Conservation (phyloP, 2,797 vertebrate genomes). For the Cottoperca gobio region DNA sequence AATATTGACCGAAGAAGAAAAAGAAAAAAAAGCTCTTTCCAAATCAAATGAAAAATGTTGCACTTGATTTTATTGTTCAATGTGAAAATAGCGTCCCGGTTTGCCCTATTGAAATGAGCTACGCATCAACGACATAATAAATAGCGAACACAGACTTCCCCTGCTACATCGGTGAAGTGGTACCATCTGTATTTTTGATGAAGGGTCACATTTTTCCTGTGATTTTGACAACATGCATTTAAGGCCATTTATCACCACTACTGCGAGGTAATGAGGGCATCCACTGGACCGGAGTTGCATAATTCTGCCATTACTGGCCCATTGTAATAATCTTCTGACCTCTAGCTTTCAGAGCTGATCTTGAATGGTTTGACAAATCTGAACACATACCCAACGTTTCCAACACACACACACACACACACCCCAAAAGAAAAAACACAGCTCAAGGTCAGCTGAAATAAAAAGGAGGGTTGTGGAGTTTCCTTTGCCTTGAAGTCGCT, state of each 20-base stretch:
- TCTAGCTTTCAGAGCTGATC: conserved; percentile 83
- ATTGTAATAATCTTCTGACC: conserved; percentile 86
- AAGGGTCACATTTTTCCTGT: conserved; percentile 77
- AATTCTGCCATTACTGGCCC: conserved; percentile 84
- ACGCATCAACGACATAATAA: conserved; percentile 55
- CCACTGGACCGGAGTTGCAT: conserved; percentile 80
- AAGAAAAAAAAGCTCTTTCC: neutral
- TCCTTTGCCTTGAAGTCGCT: conserved; percentile 27
- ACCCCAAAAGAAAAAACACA: conserved; percentile 57
- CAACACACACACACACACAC: too few relatives aligned
- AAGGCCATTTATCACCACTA: conserved; percentile 78
- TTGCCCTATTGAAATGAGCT: conserved; percentile 51
- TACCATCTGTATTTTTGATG: conserved; percentile 82
- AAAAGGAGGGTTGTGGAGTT: neutral
- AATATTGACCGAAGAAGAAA: conserved; percentile 61
- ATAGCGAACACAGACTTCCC: conserved; percentile 44
- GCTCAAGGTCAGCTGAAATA: conserved; percentile 68
- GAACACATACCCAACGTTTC: conserved; percentile 45
- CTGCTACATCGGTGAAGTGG: conserved; percentile 59
- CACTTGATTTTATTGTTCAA: conserved; percentile 18
- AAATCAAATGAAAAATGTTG: neutral
- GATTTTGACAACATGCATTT: conserved; percentile 82
- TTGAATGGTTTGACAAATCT: conserved; percentile 80
- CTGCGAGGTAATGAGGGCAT: conserved; percentile 80
- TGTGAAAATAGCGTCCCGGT: conserved; percentile 22